These are phyloP conservation scores for Thrips palmi DNA, from an alignment of 1,140 invertebrate species.

Conservation along the genomic window DNA sequence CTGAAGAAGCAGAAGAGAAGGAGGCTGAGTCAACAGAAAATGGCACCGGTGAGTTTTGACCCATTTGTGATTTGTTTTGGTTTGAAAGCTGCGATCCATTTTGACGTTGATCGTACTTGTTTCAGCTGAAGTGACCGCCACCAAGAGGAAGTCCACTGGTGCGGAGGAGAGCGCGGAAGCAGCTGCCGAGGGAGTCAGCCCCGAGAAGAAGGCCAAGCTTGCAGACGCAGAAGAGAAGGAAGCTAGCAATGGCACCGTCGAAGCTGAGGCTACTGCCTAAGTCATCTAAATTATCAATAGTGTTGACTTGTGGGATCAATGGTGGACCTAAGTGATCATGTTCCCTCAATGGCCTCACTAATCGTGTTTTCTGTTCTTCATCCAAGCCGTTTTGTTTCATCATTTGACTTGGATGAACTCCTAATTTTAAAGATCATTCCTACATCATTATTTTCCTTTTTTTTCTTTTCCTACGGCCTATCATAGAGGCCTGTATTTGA, in stretches of 20 bases:
- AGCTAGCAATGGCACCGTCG: conserved; percentile 31
- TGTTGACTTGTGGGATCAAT: too few relatives aligned
- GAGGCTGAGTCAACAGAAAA: not conserved
- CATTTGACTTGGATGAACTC: too few relatives aligned
- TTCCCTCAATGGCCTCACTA: too few relatives aligned
- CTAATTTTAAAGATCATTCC: too few relatives aligned
- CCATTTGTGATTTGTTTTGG: not conserved
- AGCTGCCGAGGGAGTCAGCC: conserved; percentile 33
- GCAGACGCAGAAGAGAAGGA: conserved; percentile 34
- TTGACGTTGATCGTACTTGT: not conserved
- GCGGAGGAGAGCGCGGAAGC: conserved; percentile 31
- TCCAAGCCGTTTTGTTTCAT: too few relatives aligned
- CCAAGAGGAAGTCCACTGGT: conserved; percentile 50
- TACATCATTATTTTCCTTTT: too few relatives aligned
- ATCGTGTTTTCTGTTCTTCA: too few relatives aligned
- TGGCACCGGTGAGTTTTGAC: not conserved
- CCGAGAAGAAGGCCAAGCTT: conserved; percentile 52
- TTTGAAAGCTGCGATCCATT: not conserved
- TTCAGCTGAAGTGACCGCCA: conserved; percentile 17
- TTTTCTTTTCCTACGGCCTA: too few relatives aligned
- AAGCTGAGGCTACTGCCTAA: conserved; percentile 45
- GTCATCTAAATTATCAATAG: too few relatives aligned
- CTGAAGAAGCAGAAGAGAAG: conserved; percentile 4
- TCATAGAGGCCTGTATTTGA: too few relatives aligned
- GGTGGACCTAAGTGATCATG: too few relatives aligned